These are phyloP conservation scores for Tachina lurida DNA, from an alignment of 2,888 invertebrate genomes.

Conservation along the genomic window DNA sequence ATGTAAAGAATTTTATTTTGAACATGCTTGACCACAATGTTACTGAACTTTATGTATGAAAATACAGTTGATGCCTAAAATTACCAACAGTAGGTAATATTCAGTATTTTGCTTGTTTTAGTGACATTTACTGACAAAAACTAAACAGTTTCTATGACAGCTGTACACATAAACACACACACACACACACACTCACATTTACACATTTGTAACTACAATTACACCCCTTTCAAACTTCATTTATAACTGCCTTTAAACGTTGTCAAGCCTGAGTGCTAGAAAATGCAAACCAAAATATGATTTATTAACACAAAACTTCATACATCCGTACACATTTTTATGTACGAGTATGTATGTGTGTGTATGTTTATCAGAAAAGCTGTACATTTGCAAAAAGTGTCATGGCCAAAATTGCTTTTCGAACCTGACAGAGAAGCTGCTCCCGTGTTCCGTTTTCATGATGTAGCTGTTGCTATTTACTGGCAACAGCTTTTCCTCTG, in stretches of 20 bases:
- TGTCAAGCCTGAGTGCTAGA: background rate
- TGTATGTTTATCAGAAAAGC: conserved; percentile 12
- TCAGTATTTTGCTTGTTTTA: conserved; percentile 16
- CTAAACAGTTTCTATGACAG: conserved; percentile 1
- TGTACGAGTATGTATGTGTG: too few relatives aligned
- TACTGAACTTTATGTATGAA: conserved; percentile 22
- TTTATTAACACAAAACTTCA: conserved; percentile 51
- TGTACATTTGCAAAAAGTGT: conserved; percentile 43
- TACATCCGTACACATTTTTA: too few relatives aligned
- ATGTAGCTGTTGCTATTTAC: background rate
- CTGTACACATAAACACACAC: background rate
- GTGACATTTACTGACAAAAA: conserved; percentile 37
- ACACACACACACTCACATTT: background rate
- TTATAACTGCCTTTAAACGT: background rate
- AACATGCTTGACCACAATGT: conserved; percentile 7
- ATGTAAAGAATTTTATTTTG: conserved; percentile 14
- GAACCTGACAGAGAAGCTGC: background rate
- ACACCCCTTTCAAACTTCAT: background rate
- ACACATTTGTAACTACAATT: background rate
- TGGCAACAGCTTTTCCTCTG: conserved; percentile 1
- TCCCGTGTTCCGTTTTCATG: background rate
- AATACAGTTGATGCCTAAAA: conserved; percentile 36
- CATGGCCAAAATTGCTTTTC: conserved; percentile 22
- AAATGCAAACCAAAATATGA: conserved; percentile 30
- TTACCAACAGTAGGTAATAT: conserved; percentile 38